Base-by-base conservation (phyloP, 2,113 vertebrate genomes). In the Esox niger region DNA sequence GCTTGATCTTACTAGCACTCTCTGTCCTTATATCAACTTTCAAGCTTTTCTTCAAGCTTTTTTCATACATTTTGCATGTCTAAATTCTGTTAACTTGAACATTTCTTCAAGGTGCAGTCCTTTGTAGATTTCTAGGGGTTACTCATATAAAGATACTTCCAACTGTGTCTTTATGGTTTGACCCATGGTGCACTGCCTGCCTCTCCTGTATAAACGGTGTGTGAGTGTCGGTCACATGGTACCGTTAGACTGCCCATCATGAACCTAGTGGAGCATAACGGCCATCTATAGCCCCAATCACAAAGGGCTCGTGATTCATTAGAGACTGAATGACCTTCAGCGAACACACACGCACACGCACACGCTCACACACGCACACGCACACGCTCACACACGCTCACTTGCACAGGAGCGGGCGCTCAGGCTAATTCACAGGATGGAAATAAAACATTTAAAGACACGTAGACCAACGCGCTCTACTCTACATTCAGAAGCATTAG, bases 201-300 rank as follows among this genome's bases (percentile, higher is more conserved):
- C 66, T 35, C 17, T n/a, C 9, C 9, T 17, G 13, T 27, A 59
- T 27, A 25, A 57, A 43, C 35, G 2, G 11, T 38, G 35, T 15
- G 11, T 20, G 56, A 59, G 73, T 75, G 71, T 82, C 79, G 74
- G 73, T 80, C 82, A 78, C 68, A 23, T 21, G 66, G 47, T 38
- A 9, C 30, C 26, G 30, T 17, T 62, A 66, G 43, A 68, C 75
- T 71, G 67, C 70, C 65, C 65, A 67, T 56, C 73, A 81, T 20
- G 61, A 55, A 52, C 38, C 62, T 43, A 64, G 30, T 38, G 25
- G 60, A 62, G 55, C 20, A 35, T n/a, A 72, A 76, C 47, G 43
- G 15, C 32, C 32, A 32, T 56, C 26, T 15, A 67, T 17, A 9
- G 54, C 32, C 63, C 61, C 56, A 35, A 69, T 69, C 72, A 68